phyloP scores from a whole-genome alignment of 2,888 invertebrate species.

The Cerceris ruficornis region DNA sequence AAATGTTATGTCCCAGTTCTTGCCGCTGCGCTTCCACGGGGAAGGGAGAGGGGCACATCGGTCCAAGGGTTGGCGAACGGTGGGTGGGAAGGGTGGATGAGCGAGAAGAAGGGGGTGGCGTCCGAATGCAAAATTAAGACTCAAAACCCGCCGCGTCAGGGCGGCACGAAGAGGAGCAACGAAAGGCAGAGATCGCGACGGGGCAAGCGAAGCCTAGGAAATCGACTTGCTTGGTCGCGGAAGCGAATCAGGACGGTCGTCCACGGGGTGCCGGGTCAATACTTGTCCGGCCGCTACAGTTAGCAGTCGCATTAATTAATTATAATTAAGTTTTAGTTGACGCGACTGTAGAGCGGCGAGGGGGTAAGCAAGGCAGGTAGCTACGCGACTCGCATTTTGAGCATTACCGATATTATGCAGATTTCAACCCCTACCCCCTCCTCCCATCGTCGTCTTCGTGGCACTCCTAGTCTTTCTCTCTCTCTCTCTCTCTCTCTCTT shows the following conservation, averaged over 20 bases:
- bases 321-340: conserved; percentile 93
- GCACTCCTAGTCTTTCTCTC: conserved; percentile 37
- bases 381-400: conserved; percentile 80
- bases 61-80: background rate
- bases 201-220: conserved; percentile 7
- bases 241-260: conserved; percentile 55
- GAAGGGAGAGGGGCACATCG: background rate
- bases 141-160: conserved; percentile 48
- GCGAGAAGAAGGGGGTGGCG: conserved; percentile 24
- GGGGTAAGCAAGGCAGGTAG: conserved; percentile 80
- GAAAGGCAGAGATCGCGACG: conserved; percentile 37
- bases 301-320: conserved; percentile 90
- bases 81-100: background rate
- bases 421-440: conserved; percentile 71
- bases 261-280: conserved; percentile 70
- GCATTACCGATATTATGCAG: conserved; percentile 81
- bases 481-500: conserved; percentile 29
- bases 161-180: conserved; percentile 23
- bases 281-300: conserved; percentile 76
- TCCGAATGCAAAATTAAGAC: conserved; percentile 55
- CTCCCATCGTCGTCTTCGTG: conserved; percentile 62
- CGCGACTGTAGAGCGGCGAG: conserved; percentile 83
- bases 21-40: conserved; percentile 8
- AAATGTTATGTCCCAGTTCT: conserved; percentile 73
- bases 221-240: conserved; percentile 31